These are phyloP conservation scores for Cheilosia vulpina DNA, from an alignment of 2,888 invertebrate genomes.

Conservation along the genomic window DNA sequence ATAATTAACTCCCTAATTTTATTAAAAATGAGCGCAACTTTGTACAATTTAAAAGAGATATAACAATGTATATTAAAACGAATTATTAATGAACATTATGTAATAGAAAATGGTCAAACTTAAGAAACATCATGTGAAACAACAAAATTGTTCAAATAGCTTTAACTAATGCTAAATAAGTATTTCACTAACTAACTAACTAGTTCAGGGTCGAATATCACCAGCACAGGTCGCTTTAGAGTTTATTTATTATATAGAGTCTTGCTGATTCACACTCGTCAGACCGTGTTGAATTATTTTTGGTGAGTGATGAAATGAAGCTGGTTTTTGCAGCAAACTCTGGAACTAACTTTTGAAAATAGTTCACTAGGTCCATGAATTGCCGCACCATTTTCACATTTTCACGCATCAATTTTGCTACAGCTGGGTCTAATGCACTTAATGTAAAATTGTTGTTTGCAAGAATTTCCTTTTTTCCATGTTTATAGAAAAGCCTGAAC, in stretches of 20 bases:
- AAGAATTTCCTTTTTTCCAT: slow-evolving; percentile 10
- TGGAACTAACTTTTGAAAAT: slow-evolving; percentile 33
- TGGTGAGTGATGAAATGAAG: not conserved
- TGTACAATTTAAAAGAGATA: too few species aligned
- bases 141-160: too few species aligned
- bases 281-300: not conserved
- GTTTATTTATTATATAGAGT: not conserved
- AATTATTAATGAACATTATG: too few species aligned
- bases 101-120: too few species aligned
- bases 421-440: slow-evolving; percentile 74
- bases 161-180: too few species aligned
- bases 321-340: slow-evolving; percentile 17
- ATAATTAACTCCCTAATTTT: too few species aligned
- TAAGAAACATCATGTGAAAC: too few species aligned
- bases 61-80: too few species aligned
- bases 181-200: too few species aligned
- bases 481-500: too few species aligned
- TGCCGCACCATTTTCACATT: slow-evolving; percentile 32
- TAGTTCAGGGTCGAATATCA: slow-evolving; percentile 4
- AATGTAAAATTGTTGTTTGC: slow-evolving; percentile 68
- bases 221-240: not conserved
- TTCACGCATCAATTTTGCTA: not conserved
- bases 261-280: not conserved
- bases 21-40: too few species aligned
- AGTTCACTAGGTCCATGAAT: slow-evolving; percentile 30